These are phyloP conservation scores for Heliconius cydno DNA, from an alignment of 2,888 invertebrate genomes.

Conservation along the genomic window DNA sequence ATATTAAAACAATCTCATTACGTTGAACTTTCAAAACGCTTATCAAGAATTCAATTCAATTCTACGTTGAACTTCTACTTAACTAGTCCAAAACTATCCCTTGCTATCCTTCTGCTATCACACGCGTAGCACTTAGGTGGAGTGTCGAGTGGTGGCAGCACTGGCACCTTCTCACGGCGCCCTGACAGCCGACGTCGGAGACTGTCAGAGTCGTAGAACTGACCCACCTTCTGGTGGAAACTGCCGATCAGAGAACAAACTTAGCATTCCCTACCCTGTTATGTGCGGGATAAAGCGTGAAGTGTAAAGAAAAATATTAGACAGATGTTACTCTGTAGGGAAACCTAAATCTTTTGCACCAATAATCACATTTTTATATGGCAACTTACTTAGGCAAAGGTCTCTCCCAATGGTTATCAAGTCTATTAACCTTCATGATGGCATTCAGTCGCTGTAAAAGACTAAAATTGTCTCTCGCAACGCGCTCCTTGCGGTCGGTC, in stretches of 20 bases:
- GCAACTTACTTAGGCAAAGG: conserved; percentile 83
- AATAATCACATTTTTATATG: background rate
- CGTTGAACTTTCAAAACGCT: background rate
- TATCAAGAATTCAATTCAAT: no score
- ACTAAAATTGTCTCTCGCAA: conserved; percentile 86
- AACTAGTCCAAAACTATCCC: background rate
- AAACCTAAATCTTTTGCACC: background rate
- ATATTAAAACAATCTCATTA: background rate
- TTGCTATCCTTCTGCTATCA: conserved; percentile 56
- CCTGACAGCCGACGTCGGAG: conserved; percentile 59
- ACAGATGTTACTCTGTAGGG: no score
- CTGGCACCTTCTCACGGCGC: conserved; percentile 52
- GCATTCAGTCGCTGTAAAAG: conserved; percentile 86
- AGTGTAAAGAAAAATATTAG: background rate
- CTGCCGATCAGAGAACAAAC: conserved; percentile 50
- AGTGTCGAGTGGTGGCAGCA: background rate
- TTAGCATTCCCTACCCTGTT: background rate
- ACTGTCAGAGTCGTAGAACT: conserved; percentile 64
- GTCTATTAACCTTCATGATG: conserved; percentile 86
- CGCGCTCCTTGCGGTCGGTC: conserved; percentile 85
- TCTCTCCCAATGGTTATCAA: conserved; percentile 87
- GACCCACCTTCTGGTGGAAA: conserved; percentile 73
- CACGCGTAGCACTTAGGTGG: conserved; percentile 70
- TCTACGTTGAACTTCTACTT: background rate
- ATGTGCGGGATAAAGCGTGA: background rate